Conservation (phyloP, 2,888 invertebrate genomes). For the Germaria angustata region DNA sequence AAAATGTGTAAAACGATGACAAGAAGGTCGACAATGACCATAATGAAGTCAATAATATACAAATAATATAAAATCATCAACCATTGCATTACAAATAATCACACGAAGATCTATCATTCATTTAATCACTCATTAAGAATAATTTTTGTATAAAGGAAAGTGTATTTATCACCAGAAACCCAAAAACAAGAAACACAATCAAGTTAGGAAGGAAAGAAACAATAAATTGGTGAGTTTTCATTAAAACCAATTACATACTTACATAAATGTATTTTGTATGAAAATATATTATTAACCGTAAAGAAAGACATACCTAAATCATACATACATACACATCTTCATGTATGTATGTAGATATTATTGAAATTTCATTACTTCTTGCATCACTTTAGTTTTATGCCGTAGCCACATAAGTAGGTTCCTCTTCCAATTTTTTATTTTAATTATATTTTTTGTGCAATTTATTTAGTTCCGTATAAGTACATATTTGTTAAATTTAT, state of each 20-base stretch:
- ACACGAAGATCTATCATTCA: conserved; percentile 21
- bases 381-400: conserved; percentile 30
- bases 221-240: conserved; percentile 22
- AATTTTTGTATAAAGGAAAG: neutral
- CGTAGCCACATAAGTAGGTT: neutral
- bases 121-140: conserved; percentile 22
- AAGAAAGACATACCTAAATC: no score
- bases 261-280: conserved; percentile 28
- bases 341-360: neutral
- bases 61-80: conserved; percentile 26
- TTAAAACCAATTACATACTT: neutral
- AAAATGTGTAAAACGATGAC: conserved; percentile 76
- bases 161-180: conserved; percentile 4
- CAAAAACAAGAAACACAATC: conserved; percentile 9
- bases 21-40: neutral
- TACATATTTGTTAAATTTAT: conserved; percentile 20
- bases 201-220: neutral
- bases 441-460: conserved; percentile 36
- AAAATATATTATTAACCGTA: conserved; percentile 16
- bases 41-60: conserved; percentile 24
- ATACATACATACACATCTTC: neutral
- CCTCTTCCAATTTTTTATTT: neutral
- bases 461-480: conserved; percentile 24
- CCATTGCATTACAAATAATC: conserved; percentile 20
- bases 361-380: neutral